These are phyloP conservation scores for Bellardia bayeri DNA, from an alignment of 2,888 invertebrate genomes.

Conservation along the genomic window DNA sequence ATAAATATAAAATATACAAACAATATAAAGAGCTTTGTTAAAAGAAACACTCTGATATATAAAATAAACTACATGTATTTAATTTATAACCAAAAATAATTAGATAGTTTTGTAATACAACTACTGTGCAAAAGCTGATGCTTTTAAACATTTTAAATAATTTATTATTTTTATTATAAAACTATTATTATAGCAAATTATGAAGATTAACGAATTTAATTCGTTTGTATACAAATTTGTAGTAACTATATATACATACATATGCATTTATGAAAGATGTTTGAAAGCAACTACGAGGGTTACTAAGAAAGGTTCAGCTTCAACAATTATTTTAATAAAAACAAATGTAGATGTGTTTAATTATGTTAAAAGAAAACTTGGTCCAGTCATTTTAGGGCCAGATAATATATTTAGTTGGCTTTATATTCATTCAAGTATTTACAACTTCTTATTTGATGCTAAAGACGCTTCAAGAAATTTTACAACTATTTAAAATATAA, in stretches of 20 bases:
- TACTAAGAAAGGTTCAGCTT: background rate
- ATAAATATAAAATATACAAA: background rate
- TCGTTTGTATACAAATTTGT: background rate
- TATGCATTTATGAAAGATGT: too few species aligned
- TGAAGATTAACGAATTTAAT: background rate
- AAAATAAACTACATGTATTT: slow-evolving; percentile 3
- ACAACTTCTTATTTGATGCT: too few species aligned
- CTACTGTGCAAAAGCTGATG: background rate
- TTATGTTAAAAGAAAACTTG: too few species aligned
- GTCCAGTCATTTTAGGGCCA: too few species aligned
- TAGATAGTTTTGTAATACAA: slow-evolving; percentile 30
- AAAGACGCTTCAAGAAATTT: too few species aligned
- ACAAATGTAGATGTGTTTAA: too few species aligned
- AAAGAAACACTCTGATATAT: background rate
- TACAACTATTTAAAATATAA: too few species aligned
- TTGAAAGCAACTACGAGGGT: background rate
- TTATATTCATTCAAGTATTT: too few species aligned
- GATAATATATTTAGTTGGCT: too few species aligned
- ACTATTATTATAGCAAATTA: background rate
- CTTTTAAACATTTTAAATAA: slow-evolving; percentile 10
- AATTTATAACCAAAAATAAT: slow-evolving; percentile 59
- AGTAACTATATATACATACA: too few species aligned
- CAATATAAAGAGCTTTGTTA: background rate
- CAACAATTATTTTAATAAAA: too few species aligned
- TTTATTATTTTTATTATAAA: background rate